Conservation (phyloP, 64 coral and sea anemone species). For the Actinia tenebrosa region DNA sequence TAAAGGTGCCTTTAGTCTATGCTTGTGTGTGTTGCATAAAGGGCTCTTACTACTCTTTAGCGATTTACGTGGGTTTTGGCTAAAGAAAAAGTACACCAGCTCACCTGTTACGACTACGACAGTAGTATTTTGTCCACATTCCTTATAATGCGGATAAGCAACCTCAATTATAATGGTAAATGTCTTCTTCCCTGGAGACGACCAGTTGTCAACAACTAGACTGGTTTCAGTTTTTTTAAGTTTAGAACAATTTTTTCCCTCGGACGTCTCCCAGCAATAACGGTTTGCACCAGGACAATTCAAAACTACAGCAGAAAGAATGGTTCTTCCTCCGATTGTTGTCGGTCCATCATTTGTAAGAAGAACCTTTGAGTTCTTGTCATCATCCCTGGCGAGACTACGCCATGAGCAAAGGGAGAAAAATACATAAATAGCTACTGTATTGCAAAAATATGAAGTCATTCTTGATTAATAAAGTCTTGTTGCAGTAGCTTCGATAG, state of each 20-base stretch:
- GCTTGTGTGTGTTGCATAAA: too few species aligned
- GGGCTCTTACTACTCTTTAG: too few species aligned
- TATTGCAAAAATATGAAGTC: not conserved
- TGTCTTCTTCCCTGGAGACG: not conserved
- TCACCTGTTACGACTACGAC: not conserved
- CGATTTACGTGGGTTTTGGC: too few species aligned
- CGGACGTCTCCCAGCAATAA: not conserved
- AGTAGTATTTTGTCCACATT: not conserved
- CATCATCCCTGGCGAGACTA: not conserved
- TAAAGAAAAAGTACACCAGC: not conserved
- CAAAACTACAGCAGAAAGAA: not conserved
- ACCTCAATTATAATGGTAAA: not conserved
- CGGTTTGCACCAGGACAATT: not conserved
- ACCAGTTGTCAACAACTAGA: not conserved
- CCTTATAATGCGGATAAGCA: not conserved
- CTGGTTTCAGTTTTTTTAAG: not conserved
- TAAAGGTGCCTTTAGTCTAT: too few species aligned
- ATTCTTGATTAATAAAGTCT: not conserved
- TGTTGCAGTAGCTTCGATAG: not conserved
- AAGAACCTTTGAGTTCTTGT: not conserved
- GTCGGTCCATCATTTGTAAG: constrained; percentile 10
- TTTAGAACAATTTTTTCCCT: not conserved
- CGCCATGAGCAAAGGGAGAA: not conserved
- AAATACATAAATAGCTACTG: not conserved
- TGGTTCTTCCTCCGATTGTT: constrained; percentile 18